Conservation (phyloP, 2,113 vertebrate genomes). For the Ahaetulla prasina region DNA sequence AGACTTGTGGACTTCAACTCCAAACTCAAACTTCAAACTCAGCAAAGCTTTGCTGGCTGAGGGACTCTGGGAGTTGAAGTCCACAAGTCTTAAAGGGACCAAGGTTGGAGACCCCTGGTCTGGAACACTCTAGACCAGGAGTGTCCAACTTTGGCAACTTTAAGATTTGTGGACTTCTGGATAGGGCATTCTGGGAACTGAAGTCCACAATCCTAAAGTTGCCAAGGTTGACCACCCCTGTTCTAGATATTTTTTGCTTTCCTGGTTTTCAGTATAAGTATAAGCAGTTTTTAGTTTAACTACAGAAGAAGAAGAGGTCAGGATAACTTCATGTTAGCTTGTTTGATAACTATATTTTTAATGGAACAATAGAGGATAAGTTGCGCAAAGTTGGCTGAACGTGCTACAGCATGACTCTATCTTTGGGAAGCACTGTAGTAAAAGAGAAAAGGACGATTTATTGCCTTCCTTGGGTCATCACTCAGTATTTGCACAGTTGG, state of each 20-base stretch:
- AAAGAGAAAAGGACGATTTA: not conserved
- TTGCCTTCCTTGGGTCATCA: not conserved
- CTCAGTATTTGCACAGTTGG: not conserved
- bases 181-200: too few species aligned
- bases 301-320: not conserved
- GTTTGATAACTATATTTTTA: not conserved
- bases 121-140: not conserved
- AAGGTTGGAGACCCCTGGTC: too few species aligned
- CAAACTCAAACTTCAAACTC: too few species aligned
- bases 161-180: not conserved
- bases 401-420: not conserved
- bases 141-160: not conserved
- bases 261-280: too few species aligned
- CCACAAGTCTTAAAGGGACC: too few species aligned
- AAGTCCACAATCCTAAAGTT: too few species aligned
- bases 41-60: too few species aligned
- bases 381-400: not conserved
- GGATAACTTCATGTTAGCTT: not conserved
- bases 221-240: not conserved
- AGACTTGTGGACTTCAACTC: too few species aligned
- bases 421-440: not conserved
- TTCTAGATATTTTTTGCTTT: not conserved
- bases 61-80: too few species aligned
- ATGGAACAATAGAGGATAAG: not conserved
- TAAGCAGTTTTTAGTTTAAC: too few species aligned